Evolutionary conservation across 2,113 vertebrate species (phyloP).

Genomic region (Microcebus ravelobensis): DNA sequence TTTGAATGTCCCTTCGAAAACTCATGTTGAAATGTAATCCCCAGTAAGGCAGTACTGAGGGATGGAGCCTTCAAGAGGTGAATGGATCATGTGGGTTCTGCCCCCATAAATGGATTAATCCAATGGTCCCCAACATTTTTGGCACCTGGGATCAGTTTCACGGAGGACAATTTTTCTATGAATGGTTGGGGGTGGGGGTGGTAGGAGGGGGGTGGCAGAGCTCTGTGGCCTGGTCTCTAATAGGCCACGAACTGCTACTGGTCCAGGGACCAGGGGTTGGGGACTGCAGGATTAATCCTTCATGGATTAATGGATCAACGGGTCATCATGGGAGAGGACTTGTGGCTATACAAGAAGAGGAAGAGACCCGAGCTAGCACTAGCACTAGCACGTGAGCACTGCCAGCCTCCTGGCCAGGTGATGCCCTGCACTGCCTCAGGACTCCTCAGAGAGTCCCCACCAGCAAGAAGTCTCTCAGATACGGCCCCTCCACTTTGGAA

Average conservation of each 20-base stretch:
- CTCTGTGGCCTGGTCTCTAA: no score
- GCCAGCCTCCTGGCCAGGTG: neutral
- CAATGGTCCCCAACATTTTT: no score
- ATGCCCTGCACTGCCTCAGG: neutral
- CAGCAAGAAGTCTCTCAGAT: neutral
- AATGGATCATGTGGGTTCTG: neutral
- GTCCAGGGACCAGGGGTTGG: no score
- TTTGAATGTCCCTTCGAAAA: neutral
- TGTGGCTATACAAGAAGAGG: neutral
- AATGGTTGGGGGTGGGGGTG: no score
- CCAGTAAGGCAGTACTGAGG: neutral
- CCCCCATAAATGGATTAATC: neutral
- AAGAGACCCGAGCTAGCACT: neutral
- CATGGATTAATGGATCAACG: neutral
- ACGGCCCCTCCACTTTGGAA: neutral
- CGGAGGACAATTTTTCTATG: neutral
- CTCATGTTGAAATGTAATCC: neutral
- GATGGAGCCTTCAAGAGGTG: neutral
- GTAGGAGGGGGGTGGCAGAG: rapidly evolving
- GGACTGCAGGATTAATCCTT: neutral
- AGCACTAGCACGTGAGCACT: neutral
- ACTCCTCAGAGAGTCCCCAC: neutral
- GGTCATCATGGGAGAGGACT: neutral
- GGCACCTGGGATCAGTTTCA: neutral
- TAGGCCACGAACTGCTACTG: no score